Percentiles rank a stretch among this genome's conserved stretches.
Conservation (phyloP, 2,797 vertebrate species). For the Gymnothorax reevesii region DNA sequence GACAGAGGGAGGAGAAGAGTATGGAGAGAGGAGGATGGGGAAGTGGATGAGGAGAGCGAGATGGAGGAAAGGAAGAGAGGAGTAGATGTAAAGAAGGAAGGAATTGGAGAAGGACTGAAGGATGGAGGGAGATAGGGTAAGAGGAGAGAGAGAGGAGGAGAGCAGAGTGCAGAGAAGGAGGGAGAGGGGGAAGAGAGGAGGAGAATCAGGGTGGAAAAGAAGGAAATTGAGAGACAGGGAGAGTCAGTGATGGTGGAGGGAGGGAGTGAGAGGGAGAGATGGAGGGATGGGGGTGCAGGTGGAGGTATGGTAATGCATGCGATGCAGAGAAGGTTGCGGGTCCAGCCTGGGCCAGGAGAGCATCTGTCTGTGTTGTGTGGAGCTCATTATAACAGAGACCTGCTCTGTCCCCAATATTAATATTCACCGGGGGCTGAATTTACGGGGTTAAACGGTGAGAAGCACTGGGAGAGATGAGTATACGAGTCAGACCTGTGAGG, state of each 20-base stretch:
- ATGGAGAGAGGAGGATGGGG: slow-evolving; percentile 57
- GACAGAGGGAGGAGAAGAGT: slow-evolving; percentile 43
- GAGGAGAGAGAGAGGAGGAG: neutral
- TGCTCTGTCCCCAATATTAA: slow-evolving; percentile 58
- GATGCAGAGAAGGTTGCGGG: neutral
- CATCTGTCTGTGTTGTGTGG: slow-evolving; percentile 61
- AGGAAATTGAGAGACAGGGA: slow-evolving; percentile 20
- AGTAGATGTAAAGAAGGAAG: slow-evolving; percentile 61
- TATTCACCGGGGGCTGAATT: slow-evolving; percentile 49
- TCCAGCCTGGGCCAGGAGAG: slow-evolving; percentile 57
- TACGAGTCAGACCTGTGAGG: too few relatives aligned
- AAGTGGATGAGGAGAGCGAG: slow-evolving; percentile 53
- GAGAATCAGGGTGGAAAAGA: slow-evolving; percentile 47
- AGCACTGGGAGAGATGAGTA: neutral
- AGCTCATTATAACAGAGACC: slow-evolving; percentile 64
- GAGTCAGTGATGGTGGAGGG: slow-evolving; percentile 21
- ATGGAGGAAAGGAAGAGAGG: neutral
- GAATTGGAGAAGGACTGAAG: slow-evolving; percentile 43
- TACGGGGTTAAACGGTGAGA: neutral
- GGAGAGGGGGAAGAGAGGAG: slow-evolving; percentile 41
- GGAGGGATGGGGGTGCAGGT: slow-evolving; percentile 33
- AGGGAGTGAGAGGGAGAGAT: slow-evolving; percentile 34
- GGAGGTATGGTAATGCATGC: slow-evolving; percentile 23
- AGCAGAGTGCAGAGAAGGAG: slow-evolving; percentile 27
- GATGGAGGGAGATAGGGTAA: slow-evolving; percentile 16